Percentiles rank a stretch among this genome's conserved stretches.
Conservation (phyloP, 2,888 invertebrate genomes). For the Smittia aterrima region DNA sequence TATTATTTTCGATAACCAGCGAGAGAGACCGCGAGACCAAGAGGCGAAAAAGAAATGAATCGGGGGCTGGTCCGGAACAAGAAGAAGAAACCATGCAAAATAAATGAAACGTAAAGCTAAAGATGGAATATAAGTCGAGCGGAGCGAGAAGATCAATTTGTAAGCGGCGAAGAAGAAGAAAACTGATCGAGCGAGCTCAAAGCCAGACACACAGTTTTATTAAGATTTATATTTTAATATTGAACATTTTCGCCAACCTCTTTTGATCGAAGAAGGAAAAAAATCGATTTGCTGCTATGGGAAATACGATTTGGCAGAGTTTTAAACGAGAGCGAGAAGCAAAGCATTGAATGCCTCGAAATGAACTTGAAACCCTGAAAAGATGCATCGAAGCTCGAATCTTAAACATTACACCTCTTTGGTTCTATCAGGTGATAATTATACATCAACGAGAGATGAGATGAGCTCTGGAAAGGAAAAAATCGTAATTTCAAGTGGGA, state of each 20-base stretch:
- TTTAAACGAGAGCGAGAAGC: not conserved
- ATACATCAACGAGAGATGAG: conserved; percentile 26
- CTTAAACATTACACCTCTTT: not conserved
- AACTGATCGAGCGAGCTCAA: not conserved
- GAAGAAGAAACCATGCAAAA: conserved; percentile 22
- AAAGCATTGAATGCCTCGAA: not conserved
- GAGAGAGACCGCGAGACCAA: conserved; percentile 21
- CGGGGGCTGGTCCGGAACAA: conserved; percentile 18
- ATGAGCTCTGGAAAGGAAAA: not conserved
- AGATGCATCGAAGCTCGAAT: not conserved
- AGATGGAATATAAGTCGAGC: conserved; percentile 37
- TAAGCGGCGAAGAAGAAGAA: conserved; percentile 5
- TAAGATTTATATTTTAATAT: conserved; percentile 41
- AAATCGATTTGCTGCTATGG: conserved; percentile 28
- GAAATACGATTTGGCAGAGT: not conserved
- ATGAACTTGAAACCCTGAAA: not conserved
- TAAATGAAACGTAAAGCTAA: conserved; percentile 11
- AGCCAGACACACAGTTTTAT: conserved; percentile 34
- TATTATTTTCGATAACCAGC: conserved; percentile 32
- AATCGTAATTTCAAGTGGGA: conserved; percentile 4
- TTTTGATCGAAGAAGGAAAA: not conserved
- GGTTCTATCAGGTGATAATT: conserved; percentile 36
- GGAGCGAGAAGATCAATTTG: conserved; percentile 41
- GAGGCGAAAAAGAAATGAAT: conserved; percentile 7
- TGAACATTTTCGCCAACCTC: conserved; percentile 28